These are phyloP conservation scores for Dermatophagoides farinae DNA, from an alignment of 1,140 invertebrate genomes.

Conservation along the genomic window DNA sequence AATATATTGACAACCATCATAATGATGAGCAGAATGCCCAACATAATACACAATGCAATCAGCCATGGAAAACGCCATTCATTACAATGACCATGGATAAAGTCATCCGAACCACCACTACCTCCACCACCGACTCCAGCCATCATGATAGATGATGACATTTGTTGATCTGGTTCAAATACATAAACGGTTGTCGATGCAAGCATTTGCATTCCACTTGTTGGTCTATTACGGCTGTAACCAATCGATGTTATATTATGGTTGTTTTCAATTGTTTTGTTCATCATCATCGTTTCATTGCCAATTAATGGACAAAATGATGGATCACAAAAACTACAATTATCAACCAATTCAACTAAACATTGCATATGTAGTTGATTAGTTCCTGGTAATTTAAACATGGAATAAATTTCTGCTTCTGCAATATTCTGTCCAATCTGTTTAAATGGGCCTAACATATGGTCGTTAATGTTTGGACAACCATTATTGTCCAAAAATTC, in stretches of 20 bases:
- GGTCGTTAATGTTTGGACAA: neutral
- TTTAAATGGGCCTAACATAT: conserved; percentile 13
- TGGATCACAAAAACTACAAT: conserved; percentile 31
- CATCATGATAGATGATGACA: neutral
- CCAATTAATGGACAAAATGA: neutral
- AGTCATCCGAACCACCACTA: neutral
- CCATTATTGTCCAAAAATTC: conserved; percentile 14
- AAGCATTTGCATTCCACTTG: conserved; percentile 31
- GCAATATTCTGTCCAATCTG: conserved; percentile 33
- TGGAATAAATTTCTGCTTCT: conserved; percentile 49
- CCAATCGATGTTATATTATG: too few species aligned
- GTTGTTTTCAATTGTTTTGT: too few species aligned
- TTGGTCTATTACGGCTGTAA: too few species aligned
- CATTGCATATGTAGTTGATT: conserved; percentile 60
- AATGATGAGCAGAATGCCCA: conserved; percentile 71
- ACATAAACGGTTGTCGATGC: conserved; percentile 66
- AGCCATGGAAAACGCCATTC: conserved; percentile 63
- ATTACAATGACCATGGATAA: conserved; percentile 20
- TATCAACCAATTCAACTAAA: conserved; percentile 33
- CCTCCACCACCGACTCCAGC: neutral
- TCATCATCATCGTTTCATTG: neutral
- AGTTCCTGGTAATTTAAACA: conserved; percentile 58
- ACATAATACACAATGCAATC: conserved; percentile 64
- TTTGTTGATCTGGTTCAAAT: conserved; percentile 43
- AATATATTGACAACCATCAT: conserved; percentile 89